Evolutionary conservation across 2,888 invertebrate genomes (phyloP), one percentile per base, ranked within the genome.

Genomic region (Meliscaeva auricollis): DNA sequence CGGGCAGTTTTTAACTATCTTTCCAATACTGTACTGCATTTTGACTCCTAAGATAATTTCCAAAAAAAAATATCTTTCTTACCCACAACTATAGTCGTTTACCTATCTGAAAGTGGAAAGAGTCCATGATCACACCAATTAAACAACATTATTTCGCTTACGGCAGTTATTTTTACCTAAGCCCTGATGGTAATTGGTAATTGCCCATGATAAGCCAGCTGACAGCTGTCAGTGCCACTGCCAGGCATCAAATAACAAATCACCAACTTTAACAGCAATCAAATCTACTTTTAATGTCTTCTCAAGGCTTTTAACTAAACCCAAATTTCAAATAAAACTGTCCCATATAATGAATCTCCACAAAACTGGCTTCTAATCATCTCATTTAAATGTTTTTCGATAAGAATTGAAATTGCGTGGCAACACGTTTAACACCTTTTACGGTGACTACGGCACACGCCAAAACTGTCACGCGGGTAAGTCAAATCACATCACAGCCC

Each of bases 401-500:
- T 81, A 80, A 80, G 66, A 58, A 38, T 20, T 15, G 17, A 70
- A 54, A 66, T 35, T 50, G 32, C 70, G 66, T 32, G 58, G 58
- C 46, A 66, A 81, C 73, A 85, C 81, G 68, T 64, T 85, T 81
- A 81, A 85, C 85, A 85, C 85, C 85, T 85, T 60, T 7, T 48
- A 50, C 56, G 17, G 38, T 11, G 9, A 7, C 68, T 66, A 5
- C 44, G 52, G 76, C 84, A 85, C 84, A 76, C 84, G 80, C 50
- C 80, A 41, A 66, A 52, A 54, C 26, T 35, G 17, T 64, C 62
- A 50, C 60, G 52, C 74, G 48, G 46, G 66, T 38, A 84, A 79
- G 56, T 80, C 58, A 79, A 70, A 69, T 85, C 85, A 56, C 72
- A 62, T 72, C 80, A n/a, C n/a, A n/a, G 76, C 80, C 76, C 80